Evolutionary conservation across 2,113 vertebrate genomes (phyloP).

Genomic region (Gymnogyps californianus): DNA sequence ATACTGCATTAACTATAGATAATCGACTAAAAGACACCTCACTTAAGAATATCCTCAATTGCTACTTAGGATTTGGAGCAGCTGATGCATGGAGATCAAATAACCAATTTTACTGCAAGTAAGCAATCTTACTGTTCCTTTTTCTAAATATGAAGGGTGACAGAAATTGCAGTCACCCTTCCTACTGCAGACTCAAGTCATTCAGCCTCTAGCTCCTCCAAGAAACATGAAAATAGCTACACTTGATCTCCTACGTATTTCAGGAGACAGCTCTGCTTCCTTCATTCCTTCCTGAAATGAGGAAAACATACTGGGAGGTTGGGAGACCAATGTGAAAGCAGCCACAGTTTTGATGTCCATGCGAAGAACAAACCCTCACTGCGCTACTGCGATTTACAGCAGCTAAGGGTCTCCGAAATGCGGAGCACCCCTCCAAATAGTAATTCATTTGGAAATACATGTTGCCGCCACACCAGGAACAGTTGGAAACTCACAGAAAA

Average conservation of each 20-base stretch:
- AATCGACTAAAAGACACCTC: background rate
- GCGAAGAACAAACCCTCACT: background rate
- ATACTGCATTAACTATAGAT: background rate
- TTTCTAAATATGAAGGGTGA: background rate
- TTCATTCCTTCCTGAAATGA: background rate
- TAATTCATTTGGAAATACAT: background rate
- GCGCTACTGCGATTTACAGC: background rate
- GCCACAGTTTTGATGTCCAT: background rate
- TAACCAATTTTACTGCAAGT: background rate
- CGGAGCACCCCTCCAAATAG: background rate
- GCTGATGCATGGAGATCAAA: background rate
- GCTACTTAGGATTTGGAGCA: background rate
- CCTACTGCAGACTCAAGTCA: background rate
- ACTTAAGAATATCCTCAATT: background rate
- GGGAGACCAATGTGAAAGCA: background rate
- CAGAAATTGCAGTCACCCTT: background rate
- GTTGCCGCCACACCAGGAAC: background rate
- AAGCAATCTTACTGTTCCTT: background rate
- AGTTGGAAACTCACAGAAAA: background rate
- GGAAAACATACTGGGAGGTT: background rate
- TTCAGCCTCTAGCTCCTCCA: background rate
- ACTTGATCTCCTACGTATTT: background rate
- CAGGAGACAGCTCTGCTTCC: background rate
- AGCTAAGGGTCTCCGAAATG: background rate
- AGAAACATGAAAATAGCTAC: background rate